These are phyloP conservation scores for Sarcophilus harrisii DNA, from an alignment of 2,797 vertebrate species.

Conservation along the genomic window DNA sequence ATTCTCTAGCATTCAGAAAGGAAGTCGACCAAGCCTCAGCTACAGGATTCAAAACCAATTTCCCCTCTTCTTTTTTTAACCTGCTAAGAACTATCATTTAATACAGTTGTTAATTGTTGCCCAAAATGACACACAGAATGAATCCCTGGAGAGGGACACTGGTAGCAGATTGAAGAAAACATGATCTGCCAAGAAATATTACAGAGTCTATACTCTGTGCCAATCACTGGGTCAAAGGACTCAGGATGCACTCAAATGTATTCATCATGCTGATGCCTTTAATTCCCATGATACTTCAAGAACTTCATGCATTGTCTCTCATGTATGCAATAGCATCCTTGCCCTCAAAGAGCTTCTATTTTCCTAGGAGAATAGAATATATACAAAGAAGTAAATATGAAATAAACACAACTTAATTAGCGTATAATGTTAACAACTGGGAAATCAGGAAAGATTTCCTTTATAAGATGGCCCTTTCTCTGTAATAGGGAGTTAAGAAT, in stretches of 20 bases:
- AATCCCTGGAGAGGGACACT: not conserved
- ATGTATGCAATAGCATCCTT: not conserved
- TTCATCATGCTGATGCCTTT: not conserved
- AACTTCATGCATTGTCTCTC: not conserved
- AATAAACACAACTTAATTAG: not conserved
- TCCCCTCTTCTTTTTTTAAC: conserved; percentile 11
- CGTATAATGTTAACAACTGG: not conserved
- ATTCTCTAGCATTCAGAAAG: conserved; percentile 54
- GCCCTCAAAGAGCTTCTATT: not conserved
- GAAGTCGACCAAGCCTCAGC: conserved; percentile 49
- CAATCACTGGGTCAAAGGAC: not conserved
- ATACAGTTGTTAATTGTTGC: not conserved
- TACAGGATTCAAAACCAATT: conserved; percentile 8
- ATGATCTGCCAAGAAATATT: not conserved
- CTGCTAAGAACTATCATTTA: not conserved
- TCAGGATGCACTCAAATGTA: not conserved
- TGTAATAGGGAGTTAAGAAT: not conserved
- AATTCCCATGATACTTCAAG: not conserved
- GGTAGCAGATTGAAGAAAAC: not conserved
- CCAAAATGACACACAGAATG: not conserved
- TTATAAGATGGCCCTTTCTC: not conserved
- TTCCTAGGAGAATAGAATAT: not conserved
- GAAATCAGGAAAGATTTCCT: conserved; percentile 28
- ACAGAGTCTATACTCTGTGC: not conserved
- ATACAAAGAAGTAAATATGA: not conserved